Percentiles rank a stretch among this genome's conserved stretches.
Evolutionary conservation across 2,113 vertebrate genomes (phyloP).

Genomic region (Carassius carassius): DNA sequence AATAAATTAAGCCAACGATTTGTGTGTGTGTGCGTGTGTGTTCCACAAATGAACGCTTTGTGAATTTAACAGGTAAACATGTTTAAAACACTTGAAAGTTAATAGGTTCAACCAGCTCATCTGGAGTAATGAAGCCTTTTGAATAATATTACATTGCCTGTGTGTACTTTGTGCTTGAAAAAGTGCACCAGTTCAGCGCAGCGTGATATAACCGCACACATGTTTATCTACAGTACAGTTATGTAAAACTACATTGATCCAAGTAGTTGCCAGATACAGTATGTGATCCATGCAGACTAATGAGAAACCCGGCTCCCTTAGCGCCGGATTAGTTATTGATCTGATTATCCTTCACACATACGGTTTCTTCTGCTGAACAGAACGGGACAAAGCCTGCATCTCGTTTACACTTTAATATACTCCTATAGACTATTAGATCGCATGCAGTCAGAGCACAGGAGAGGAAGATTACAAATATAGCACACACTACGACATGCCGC

Average conservation of each 20-base stretch:
- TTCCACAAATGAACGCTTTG: conserved; percentile 65
- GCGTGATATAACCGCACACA: not conserved
- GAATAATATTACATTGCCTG: not conserved
- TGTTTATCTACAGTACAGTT: conserved; percentile 15
- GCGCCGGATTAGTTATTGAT: conserved; percentile 29
- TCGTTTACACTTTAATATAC: not conserved
- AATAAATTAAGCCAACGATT: conserved; percentile 73
- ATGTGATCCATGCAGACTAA: conserved; percentile 16
- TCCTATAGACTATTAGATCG: not conserved
- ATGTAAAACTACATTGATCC: conserved; percentile 21
- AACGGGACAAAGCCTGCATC: not conserved
- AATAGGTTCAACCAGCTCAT: not conserved
- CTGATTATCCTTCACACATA: conserved; percentile 26
- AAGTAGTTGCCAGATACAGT: conserved; percentile 17
- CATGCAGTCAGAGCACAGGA: not conserved
- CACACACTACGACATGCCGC: not conserved
- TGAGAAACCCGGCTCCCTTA: not conserved
- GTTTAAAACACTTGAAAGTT: not conserved
- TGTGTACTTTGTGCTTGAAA: not conserved
- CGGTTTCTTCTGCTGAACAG: not conserved
- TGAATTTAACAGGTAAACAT: conserved; percentile 53
- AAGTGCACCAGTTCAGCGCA: not conserved
- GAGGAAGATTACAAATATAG: not conserved
- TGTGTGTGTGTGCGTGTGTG: conserved; percentile 54
- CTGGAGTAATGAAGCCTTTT: not conserved